phyloP scores from a whole-genome alignment of 2,113 vertebrate genomes.

The Arothron firmamentum region DNA sequence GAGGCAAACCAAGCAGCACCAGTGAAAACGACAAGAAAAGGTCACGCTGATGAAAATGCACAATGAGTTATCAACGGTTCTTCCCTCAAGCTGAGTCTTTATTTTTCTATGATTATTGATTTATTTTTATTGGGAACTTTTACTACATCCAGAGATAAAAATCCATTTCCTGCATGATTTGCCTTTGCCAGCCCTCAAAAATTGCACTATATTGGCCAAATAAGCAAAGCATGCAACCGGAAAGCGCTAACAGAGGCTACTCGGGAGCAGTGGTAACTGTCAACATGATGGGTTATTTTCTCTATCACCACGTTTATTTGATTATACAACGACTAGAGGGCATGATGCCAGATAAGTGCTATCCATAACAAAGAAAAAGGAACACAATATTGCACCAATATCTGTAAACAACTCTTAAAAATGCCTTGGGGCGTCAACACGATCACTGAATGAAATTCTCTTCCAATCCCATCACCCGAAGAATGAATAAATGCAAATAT shows the following conservation, averaged over 20 bases:
- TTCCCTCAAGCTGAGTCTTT: neutral
- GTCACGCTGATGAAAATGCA: neutral
- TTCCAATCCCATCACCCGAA: slow-evolving; percentile 32
- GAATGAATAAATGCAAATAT: slow-evolving; percentile 38
- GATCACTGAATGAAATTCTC: slow-evolving; percentile 29
- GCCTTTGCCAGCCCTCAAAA: neutral
- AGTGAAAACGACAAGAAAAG: slow-evolving; percentile 8
- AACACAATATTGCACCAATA: slow-evolving; percentile 39
- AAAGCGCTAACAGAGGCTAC: slow-evolving; percentile 7
- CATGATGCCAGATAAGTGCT: slow-evolving; percentile 21
- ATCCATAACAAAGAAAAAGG: slow-evolving; percentile 45
- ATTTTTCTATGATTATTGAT: neutral
- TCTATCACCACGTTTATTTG: slow-evolving; percentile 28
- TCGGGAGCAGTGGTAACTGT: slow-evolving; percentile 10
- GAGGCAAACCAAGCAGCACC: neutral
- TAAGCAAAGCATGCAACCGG: neutral
- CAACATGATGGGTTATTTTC: slow-evolving; percentile 26
- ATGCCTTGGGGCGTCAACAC: slow-evolving; percentile 23
- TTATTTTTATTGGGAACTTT: neutral
- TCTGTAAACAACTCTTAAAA: slow-evolving; percentile 40
- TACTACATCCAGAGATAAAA: neutral
- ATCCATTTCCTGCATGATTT: neutral
- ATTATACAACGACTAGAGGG: slow-evolving; percentile 35
- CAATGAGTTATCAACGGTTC: neutral
- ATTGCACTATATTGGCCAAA: neutral